These are phyloP conservation scores for Tiaroga cobitis DNA, from an alignment of 2,797 vertebrate genomes.

Conservation along the genomic window DNA sequence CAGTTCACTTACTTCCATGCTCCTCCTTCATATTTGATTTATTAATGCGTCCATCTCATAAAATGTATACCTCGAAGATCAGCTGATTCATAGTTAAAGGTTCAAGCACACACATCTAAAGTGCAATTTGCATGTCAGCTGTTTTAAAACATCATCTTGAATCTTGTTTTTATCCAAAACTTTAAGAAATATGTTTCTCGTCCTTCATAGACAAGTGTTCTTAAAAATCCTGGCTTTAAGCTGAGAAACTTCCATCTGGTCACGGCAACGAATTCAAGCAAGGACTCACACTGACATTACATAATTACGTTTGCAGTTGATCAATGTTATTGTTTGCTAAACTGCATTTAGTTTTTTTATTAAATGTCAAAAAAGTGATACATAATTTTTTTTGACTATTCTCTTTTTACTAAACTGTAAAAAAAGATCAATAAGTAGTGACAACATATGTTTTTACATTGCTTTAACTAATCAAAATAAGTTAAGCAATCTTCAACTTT, in stretches of 20 bases:
- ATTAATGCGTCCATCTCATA: constrained; percentile 30
- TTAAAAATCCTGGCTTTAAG: constrained; percentile 49
- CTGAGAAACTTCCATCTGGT: constrained; percentile 55
- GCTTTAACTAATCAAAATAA: no score
- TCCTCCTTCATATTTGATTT: constrained; percentile 26
- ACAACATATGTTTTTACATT: no score
- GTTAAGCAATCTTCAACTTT: no score
- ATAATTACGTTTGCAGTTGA: constrained; percentile 48
- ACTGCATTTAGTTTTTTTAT: constrained; percentile 40
- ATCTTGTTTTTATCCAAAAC: constrained; percentile 7
- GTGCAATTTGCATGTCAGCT: constrained; percentile 54
- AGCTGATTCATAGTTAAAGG: constrained; percentile 16
- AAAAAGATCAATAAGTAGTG: no score
- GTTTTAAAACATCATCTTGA: constrained; percentile 63
- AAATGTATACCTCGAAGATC: constrained; percentile 16
- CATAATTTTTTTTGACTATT: no score
- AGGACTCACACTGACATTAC: constrained; percentile 56
- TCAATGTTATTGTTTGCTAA: constrained; percentile 45
- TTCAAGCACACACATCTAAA: constrained; percentile 18
- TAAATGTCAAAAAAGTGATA: no score
- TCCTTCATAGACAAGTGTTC: constrained; percentile 41
- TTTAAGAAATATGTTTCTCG: constrained; percentile 30
- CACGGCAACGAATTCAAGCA: constrained; percentile 49
- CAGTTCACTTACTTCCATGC: constrained; percentile 7
- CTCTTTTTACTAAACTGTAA: no score